Evolutionary conservation across 23 tunicate species (phyloP).

Genomic region (Ascidia mentula): DNA sequence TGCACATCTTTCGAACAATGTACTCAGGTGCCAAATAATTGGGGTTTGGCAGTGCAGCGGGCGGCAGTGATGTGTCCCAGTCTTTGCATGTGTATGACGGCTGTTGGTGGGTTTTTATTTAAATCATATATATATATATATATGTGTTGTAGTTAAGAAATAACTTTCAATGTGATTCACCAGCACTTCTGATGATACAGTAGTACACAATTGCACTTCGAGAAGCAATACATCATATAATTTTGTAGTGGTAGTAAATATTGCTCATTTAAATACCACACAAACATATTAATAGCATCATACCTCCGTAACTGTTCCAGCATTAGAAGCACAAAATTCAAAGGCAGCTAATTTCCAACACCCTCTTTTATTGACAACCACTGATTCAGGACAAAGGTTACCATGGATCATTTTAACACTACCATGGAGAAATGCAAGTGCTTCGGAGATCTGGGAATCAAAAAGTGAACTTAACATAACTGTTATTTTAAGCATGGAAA

Average conservation of each 20-base stretch:
- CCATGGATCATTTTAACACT: slow-evolving; percentile 90
- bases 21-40: slow-evolving; percentile 86
- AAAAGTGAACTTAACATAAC: not conserved
- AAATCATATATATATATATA: too few species aligned
- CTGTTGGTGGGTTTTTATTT: too few species aligned
- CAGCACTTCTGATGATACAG: too few species aligned
- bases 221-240: too few species aligned
- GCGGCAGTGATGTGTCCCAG: slow-evolving; percentile 72
- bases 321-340: slow-evolving; percentile 61
- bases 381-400: slow-evolving; percentile 80
- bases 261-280: too few species aligned
- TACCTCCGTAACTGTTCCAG: slow-evolving; percentile 54
- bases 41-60: slow-evolving; percentile 76
- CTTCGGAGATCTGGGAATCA: slow-evolving; percentile 69
- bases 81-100: slow-evolving; percentile 45
- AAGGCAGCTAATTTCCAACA: slow-evolving; percentile 92
- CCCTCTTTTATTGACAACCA: slow-evolving; percentile 68
- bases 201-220: too few species aligned
- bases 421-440: slow-evolving; percentile 70
- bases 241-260: too few species aligned
- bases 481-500: too few species aligned
- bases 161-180: too few species aligned
- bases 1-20: slow-evolving; percentile 62
- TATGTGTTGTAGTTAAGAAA: too few species aligned
- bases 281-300: not conserved